Evolutionary conservation across 92 coral and sea anemone species (phyloP), one percentile per base, ranked within the genome.

Genomic region (Siderastrea radians): DNA sequence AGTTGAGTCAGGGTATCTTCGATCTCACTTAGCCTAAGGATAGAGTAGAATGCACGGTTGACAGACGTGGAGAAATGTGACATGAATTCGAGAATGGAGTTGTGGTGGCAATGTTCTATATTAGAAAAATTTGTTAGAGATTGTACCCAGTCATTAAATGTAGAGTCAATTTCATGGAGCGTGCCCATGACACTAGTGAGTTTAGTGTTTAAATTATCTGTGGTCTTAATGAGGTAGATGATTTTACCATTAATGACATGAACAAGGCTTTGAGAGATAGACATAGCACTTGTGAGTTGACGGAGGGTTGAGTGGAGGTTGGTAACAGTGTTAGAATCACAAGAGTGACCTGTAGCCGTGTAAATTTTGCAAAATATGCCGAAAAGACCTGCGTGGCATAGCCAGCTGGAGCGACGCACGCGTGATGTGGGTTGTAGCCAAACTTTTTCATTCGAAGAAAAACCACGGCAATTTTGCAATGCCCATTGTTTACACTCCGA

Each of bases 401-500:
- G 43, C 91, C 94, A 86, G 9, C 74, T 64, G 0, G 87, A 80
- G 49, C 88, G 76, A 19, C 78, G 80, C 15, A 63, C 26, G 16
- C 87, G 65, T 2, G 16, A 12, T 53, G 45, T 26, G 8, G 55
- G 43, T 7, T 68, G 43, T 12, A 87, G 57, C 91, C 85, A 87
- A 5, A 15, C 45, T 17, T 61, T 49, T 73, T 91, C 94, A 46
- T 54, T 78, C 4, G 80, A 46, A 13, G 71, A 49, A 9, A 86
- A 62, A 7, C 60, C 48, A 3, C 6, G 8, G 51, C 94, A 91
- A 11, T 68, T 13, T 3, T 51, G n/a, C 7, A 87, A 8, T 8
- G 94, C 92, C 94, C 89, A 87, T 80, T 49, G 6, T 71, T 91
- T 91, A 45, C 91, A 86, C 14, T 47, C 50, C 16, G 61, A 53